phyloP scores from a whole-genome alignment of 2,888 invertebrate genomes.

The Rhodophaea formosa region DNA sequence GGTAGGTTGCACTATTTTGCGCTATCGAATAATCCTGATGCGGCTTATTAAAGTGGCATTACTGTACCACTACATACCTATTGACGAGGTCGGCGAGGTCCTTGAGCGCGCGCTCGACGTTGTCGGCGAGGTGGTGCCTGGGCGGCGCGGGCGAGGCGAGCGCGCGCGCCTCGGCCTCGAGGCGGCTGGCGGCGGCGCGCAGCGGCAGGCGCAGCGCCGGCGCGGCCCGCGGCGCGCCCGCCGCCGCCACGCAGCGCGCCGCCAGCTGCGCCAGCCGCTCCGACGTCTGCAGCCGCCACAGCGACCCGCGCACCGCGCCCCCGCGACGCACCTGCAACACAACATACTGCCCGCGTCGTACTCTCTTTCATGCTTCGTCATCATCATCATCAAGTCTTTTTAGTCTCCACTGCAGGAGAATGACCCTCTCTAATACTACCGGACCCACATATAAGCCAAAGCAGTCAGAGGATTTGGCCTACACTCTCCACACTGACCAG shows the following conservation, averaged over 20 bases:
- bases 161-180: conserved; percentile 65
- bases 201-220: conserved; percentile 78
- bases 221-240: conserved; percentile 87
- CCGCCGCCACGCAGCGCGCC: conserved; percentile 90
- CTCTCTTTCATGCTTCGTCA: no score
- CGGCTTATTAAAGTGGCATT: no score
- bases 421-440: no score
- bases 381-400: no score
- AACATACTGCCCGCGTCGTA: no score
- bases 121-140: conserved; percentile 86
- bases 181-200: conserved; percentile 49
- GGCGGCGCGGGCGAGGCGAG: conserved; percentile 58
- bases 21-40: no score
- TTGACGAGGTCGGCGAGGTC: conserved; percentile 89
- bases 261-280: conserved; percentile 86
- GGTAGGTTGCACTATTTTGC: no score
- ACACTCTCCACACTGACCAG: no score
- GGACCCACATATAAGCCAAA: no score
- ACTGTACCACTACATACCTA: no score
- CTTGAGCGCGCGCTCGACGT: conserved; percentile 72
- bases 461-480: no score
- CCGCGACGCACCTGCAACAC: conserved; percentile 48
- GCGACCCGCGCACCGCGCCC: conserved; percentile 60
- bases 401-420: no score
- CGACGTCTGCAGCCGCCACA: conserved; percentile 71